Evolutionary conservation across 2,113 vertebrate species (phyloP), one percentile per base, ranked within the genome.

Genomic region (Egretta garzetta): DNA sequence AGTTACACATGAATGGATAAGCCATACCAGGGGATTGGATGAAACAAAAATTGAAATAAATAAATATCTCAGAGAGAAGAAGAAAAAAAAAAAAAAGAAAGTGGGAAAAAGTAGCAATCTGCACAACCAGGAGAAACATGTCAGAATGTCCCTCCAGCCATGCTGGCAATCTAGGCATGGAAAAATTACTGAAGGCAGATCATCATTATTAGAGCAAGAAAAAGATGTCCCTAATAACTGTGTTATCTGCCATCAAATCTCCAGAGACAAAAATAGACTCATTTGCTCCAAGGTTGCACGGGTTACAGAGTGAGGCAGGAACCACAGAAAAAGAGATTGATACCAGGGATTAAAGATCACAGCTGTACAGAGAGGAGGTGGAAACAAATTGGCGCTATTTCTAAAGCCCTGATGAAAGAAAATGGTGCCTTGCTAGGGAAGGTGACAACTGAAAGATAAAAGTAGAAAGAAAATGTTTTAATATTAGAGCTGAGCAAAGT

Each of bases 241-340:
- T 93, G 88, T 88, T 97, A 97, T 95, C 93, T 94, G 93, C 92
- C 62, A 91, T 96, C 91, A 96, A 92, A 95, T 92, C 97, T 95
- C 90, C 87, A 85, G 96, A 95, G 92, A 96, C 92, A 95, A 95
- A 97, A 96, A 96, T 96, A 96, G 96, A 94, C 94, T 97, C 84
- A 97, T 98, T 97, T 97, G 89, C 93, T 97, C 97, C 73, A 84
- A 96, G 95, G 96, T 97, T 90, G 95, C 75, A 75, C 84, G 56
- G 97, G 95, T 98, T 97, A 97, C 60, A 80, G 91, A 96, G 81
- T 95, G 84, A 97, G 95, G 95, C 92, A 85, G 92, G 77, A 97
- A 92, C 82, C 76, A 81, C 88, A 91, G 76, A 93, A 96, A 96
- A 96, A 92, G 86, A 97, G 94, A 97, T 97, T 97, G 97, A 96